These are phyloP conservation scores for Uropsilus gracilis DNA, from an alignment of 2,113 vertebrate species.

Conservation along the genomic window DNA sequence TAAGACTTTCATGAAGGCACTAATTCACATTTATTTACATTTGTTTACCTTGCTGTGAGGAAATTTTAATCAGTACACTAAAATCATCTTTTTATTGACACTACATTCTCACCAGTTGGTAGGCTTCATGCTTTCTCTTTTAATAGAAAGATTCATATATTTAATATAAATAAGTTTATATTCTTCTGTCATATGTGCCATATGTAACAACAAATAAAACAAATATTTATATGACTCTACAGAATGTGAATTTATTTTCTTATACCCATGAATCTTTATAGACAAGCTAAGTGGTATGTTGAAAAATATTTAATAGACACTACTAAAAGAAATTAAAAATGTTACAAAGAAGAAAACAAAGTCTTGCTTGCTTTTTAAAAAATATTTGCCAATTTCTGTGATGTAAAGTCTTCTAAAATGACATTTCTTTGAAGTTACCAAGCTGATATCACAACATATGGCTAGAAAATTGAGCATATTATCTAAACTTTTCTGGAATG, in stretches of 20 bases:
- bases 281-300: background rate
- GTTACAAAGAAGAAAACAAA: background rate
- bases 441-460: background rate
- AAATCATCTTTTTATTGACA: conserved; percentile 62
- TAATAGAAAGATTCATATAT: background rate
- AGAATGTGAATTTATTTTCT: background rate
- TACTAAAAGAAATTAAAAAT: background rate
- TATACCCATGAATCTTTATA: background rate
- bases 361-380: background rate
- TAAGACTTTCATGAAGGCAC: conserved; percentile 54
- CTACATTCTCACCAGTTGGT: background rate
- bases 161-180: background rate
- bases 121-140: background rate
- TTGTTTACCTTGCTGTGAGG: background rate
- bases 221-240: background rate
- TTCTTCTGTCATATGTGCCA: background rate
- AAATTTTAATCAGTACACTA: conserved; percentile 50
- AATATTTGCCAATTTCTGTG: background rate
- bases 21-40: conserved; percentile 53
- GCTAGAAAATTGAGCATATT: background rate
- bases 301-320: background rate
- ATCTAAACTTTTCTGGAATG: background rate
- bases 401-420: background rate
- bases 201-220: background rate
- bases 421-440: background rate